These are phyloP conservation scores for Eulemur albifrons DNA, from an alignment of 2,797 vertebrate species.

Conservation along the genomic window DNA sequence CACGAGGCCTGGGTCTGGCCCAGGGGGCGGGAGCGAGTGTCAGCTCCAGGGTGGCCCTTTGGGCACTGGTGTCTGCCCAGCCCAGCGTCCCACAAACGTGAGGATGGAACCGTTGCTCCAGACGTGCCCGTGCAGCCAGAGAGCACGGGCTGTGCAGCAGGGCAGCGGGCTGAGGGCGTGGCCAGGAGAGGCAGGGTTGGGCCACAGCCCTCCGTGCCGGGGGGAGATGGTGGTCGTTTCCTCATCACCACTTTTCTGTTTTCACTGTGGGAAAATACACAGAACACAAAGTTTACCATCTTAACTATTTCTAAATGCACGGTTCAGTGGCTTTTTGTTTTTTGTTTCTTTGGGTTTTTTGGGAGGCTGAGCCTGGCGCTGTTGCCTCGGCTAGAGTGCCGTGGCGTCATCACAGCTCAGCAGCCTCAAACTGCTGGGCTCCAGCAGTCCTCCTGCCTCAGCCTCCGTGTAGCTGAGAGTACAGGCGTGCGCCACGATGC, in stretches of 20 bases:
- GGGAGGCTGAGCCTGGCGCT: too few relatives aligned
- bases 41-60: background rate
- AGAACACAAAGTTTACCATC: background rate
- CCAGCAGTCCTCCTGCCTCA: too few relatives aligned
- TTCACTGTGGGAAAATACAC: background rate
- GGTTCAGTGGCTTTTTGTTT: too few relatives aligned
- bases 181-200: background rate
- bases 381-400: too few relatives aligned
- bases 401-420: too few relatives aligned
- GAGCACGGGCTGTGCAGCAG: background rate
- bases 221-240: background rate
- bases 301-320: too few relatives aligned
- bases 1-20: background rate
- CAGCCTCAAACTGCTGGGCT: too few relatives aligned
- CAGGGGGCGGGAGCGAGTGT: background rate
- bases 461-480: too few relatives aligned
- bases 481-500: too few relatives aligned
- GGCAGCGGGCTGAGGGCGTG: rapidly evolving
- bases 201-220: too few relatives aligned
- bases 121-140: background rate
- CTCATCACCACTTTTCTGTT: background rate
- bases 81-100: background rate
- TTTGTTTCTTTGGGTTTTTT: too few relatives aligned
- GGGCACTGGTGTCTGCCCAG: background rate
- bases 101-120: rapidly evolving